These are phyloP conservation scores for Diadophis punctatus DNA, from an alignment of 2,113 vertebrate species.

Conservation along the genomic window DNA sequence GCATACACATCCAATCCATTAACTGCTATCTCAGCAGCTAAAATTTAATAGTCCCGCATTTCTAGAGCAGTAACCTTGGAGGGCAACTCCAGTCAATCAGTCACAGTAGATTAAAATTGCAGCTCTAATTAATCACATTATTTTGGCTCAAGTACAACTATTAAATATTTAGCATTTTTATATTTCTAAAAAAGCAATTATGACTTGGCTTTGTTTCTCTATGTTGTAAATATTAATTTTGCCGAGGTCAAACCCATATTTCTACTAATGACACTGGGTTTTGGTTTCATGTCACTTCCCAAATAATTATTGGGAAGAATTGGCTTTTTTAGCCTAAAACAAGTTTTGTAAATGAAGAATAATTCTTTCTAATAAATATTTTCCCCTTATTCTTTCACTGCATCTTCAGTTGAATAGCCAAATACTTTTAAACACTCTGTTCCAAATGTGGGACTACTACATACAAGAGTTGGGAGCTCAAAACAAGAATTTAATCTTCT, in stretches of 20 bases:
- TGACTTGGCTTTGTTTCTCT: background rate
- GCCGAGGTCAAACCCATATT: background rate
- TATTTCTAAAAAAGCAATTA: background rate
- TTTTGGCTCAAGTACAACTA: background rate
- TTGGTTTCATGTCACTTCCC: background rate
- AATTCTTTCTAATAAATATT: background rate
- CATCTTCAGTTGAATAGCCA: background rate
- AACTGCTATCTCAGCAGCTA: background rate
- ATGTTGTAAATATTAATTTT: background rate
- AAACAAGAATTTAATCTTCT: background rate
- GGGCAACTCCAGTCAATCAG: background rate
- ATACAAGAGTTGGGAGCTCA: background rate
- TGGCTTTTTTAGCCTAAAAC: background rate
- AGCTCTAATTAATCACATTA: background rate
- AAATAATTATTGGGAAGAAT: background rate
- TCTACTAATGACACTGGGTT: background rate
- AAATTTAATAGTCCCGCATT: background rate
- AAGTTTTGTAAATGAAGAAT: background rate
- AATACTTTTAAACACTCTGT: background rate
- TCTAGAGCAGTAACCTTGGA: background rate
- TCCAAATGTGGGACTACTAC: background rate
- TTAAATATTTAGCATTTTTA: background rate
- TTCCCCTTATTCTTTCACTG: background rate
- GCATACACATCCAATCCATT: background rate
- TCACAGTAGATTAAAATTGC: background rate